phyloP scores from a whole-genome alignment of 2,888 invertebrate species.

The Sisyra nigra region DNA sequence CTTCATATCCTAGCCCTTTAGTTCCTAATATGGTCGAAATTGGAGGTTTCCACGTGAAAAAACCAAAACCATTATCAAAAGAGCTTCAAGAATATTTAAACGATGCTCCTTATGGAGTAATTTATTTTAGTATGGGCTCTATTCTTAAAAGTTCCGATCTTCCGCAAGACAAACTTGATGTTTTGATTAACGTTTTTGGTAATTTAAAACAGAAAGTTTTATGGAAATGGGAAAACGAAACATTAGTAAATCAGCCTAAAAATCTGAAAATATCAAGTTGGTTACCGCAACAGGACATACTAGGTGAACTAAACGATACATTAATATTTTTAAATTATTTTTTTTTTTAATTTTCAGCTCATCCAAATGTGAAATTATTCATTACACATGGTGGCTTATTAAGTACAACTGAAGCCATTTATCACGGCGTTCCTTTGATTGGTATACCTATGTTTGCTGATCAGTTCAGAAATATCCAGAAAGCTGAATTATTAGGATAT shows the following conservation, averaged over 20 bases:
- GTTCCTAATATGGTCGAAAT: conserved; percentile 16
- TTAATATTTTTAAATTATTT: not conserved
- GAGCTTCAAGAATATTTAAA: conserved; percentile 19
- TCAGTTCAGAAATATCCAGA: conserved; percentile 30
- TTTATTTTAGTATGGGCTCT: conserved; percentile 24
- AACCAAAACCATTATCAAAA: conserved; percentile 11
- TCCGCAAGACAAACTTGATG: conserved; percentile 15
- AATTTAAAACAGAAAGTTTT: conserved; percentile 21
- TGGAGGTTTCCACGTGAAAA: conserved; percentile 15
- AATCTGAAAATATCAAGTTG: conserved; percentile 15
- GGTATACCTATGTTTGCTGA: conserved; percentile 36
- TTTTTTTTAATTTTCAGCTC: conserved; percentile 21
- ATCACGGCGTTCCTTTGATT: conserved; percentile 31
- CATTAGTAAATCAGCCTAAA: conserved; percentile 10
- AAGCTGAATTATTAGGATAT: conserved; percentile 25
- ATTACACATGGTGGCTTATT: conserved; percentile 41
- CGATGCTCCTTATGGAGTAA: conserved; percentile 19
- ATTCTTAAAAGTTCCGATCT: conserved; percentile 18
- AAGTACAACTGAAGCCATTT: conserved; percentile 35
- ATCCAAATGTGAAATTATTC: conserved; percentile 35
- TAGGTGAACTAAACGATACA: conserved; percentile 9
- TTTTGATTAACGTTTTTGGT: conserved; percentile 19
- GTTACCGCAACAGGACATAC: conserved; percentile 15
- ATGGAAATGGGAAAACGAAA: conserved; percentile 23
- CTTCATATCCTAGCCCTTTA: conserved; percentile 14